Evolutionary conservation across 2,797 vertebrate species (phyloP).

Genomic region (Acrossocheilus wenchowensis): DNA sequence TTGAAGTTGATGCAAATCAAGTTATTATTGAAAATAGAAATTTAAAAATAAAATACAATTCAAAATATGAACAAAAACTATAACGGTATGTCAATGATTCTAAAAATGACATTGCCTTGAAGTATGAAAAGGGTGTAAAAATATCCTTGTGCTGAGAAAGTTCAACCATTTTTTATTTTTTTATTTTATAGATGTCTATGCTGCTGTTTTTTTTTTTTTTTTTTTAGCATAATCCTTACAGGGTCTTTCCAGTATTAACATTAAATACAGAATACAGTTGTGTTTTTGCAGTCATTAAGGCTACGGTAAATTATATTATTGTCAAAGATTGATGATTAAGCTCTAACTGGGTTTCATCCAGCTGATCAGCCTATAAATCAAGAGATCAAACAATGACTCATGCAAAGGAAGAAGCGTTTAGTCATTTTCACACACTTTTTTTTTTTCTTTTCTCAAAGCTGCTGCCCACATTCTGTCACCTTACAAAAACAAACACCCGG

Average conservation of each 20-base stretch:
- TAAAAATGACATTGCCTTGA: too few relatives aligned
- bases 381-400: conserved; percentile 9
- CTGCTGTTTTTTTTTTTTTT: neutral
- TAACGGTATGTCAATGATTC: too few relatives aligned
- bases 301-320: neutral
- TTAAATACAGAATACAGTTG: neutral
- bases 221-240: neutral
- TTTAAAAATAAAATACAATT: too few relatives aligned
- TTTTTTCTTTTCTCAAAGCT: neutral
- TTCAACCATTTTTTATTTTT: too few relatives aligned
- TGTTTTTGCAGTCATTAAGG: neutral
- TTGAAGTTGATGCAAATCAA: too few relatives aligned
- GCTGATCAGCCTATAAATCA: conserved; percentile 5
- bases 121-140: too few relatives aligned
- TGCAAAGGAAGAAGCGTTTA: conserved; percentile 11
- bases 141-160: too few relatives aligned
- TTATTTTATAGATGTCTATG: too few relatives aligned
- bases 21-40: too few relatives aligned
- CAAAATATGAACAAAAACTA: too few relatives aligned
- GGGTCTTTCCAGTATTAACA: neutral
- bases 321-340: conserved; percentile 19
- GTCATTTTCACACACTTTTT: conserved; percentile 13
- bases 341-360: conserved; percentile 27
- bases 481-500: conserved; percentile 8
- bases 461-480: conserved; percentile 16